phyloP scores from a whole-genome alignment of 2,797 vertebrate genomes.

The Danio jaintianensis region DNA sequence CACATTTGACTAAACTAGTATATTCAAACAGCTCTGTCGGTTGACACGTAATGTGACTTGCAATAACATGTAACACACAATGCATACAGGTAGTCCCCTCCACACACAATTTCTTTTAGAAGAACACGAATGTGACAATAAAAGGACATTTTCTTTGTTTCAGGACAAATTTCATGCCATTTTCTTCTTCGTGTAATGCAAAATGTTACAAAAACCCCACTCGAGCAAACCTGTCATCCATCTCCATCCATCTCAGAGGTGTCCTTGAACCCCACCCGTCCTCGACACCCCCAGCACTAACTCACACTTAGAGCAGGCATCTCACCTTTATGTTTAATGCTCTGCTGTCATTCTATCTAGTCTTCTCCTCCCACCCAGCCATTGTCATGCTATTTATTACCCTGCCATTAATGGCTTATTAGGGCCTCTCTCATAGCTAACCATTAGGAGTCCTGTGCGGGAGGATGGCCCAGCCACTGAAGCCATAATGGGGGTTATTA shows the following conservation, averaged over 20 bases:
- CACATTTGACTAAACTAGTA: neutral
- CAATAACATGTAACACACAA: neutral
- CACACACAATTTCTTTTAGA: neutral
- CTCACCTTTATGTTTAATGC: slow-evolving; percentile 80
- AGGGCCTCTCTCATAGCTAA: slow-evolving; percentile 77
- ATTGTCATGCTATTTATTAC: slow-evolving; percentile 79
- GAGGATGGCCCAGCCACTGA: slow-evolving; percentile 59
- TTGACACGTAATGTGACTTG: neutral
- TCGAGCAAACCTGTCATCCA: neutral
- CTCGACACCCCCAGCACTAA: slow-evolving; percentile 66
- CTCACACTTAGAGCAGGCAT: slow-evolving; percentile 70
- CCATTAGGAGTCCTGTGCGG: slow-evolving; percentile 56
- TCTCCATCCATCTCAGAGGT: slow-evolving; percentile 13
- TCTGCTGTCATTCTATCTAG: slow-evolving; percentile 63
- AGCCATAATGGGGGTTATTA: slow-evolving; percentile 82
- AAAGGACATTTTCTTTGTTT: neutral
- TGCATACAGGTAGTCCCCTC: no score
- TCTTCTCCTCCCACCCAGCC: slow-evolving; percentile 64
- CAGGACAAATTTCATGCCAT: neutral
- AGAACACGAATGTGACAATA: neutral
- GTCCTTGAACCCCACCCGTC: slow-evolving; percentile 68
- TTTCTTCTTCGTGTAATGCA: neutral
- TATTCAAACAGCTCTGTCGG: neutral
- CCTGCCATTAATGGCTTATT: slow-evolving; percentile 82
- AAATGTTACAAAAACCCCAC: neutral